Base-by-base conservation (phyloP, 2,797 vertebrate genomes). In the Monodelphis domestica region DNA sequence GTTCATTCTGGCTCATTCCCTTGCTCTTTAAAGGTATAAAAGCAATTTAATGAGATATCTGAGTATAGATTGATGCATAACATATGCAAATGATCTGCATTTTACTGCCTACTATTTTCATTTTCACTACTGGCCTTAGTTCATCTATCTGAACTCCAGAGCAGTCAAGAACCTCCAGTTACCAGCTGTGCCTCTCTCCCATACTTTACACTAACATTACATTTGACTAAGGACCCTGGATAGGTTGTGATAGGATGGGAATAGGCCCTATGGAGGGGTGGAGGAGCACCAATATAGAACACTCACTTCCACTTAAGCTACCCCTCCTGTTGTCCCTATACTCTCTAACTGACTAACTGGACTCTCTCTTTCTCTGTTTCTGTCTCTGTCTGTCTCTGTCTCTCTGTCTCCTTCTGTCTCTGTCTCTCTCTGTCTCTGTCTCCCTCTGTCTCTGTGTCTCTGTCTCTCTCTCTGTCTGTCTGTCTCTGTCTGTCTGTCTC, bases 11-110 rank as follows among this genome's bases (percentile, higher is more conserved):
- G 29, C 55, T 55, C 59, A 84, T 45, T n/a, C 84, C 90, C 57
- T 26, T 10, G 91, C 91, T 91, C 54, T 59, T 94, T 56, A 38
- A 54, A 87, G 93, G 88, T 45, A 57, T 91, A 57, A 93, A 94
- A 84, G 51, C 30, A 78, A 78, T 45, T 55, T 90, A 87, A 57
- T 91, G 90, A 94, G 96, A 84, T 50, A n/a, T 10, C 24, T 55
- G 51, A 63, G 53, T n/a, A 26, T 52, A 52, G 30, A 52, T 59
- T n/a, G 53, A 54, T 33, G 38, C 51, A 63, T 84, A 94, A 92
- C 15, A 54, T 56, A 78, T 57, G 91, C 87, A 92, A 90, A 28
- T 38, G 45, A n/a, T 10, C 38, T 70, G 28, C n/a, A 12, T 59
- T 90, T 55, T 53, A 70, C 54, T 3, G 70, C 89, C 91, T 54